A percentile compares a stretch with the other conserved stretches of the same genome.
phyloP scores from a whole-genome alignment of 2,797 vertebrate genomes.

The Perodicticus potto region DNA sequence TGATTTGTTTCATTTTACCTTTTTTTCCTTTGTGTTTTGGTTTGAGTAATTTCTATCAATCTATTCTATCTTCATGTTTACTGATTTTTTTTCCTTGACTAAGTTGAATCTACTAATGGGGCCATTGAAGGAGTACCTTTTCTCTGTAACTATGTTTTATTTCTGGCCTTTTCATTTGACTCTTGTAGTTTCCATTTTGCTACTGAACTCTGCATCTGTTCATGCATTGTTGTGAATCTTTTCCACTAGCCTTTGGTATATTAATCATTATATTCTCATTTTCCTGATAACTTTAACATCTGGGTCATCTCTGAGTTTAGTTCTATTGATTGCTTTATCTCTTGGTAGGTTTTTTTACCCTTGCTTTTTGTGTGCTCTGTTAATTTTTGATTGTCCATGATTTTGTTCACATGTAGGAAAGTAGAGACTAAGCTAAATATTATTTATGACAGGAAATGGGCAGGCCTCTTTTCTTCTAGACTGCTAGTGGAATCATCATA shows the following conservation, averaged over 20 bases:
- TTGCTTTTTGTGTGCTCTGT: conserved; percentile 17
- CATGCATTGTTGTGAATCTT: neutral
- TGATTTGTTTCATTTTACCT: conserved; percentile 9
- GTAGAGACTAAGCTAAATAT: conserved; percentile 44
- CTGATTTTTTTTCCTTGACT: conserved; percentile 11
- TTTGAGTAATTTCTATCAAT: conserved; percentile 20
- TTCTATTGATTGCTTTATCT: conserved; percentile 30
- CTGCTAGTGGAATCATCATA: neutral
- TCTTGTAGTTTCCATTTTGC: neutral
- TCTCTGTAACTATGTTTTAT: conserved; percentile 12
- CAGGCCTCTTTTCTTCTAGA: conserved; percentile 31
- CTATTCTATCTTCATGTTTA: neutral
- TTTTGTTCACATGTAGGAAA: neutral
- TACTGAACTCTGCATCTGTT: neutral
- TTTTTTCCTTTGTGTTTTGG: conserved; percentile 4
- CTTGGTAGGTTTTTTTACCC: neutral
- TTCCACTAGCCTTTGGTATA: conserved; percentile 35
- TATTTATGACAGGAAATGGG: conserved; percentile 38
- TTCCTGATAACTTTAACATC: neutral
- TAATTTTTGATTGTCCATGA: conserved; percentile 45
- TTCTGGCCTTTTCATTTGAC: conserved; percentile 21
- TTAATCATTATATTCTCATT: conserved; percentile 41
- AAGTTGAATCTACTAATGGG: neutral
- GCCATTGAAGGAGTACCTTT: neutral
- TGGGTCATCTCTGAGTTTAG: conserved; percentile 26